Evolutionary conservation across 2,888 invertebrate genomes (phyloP).

Genomic region (Noctua janthina): DNA sequence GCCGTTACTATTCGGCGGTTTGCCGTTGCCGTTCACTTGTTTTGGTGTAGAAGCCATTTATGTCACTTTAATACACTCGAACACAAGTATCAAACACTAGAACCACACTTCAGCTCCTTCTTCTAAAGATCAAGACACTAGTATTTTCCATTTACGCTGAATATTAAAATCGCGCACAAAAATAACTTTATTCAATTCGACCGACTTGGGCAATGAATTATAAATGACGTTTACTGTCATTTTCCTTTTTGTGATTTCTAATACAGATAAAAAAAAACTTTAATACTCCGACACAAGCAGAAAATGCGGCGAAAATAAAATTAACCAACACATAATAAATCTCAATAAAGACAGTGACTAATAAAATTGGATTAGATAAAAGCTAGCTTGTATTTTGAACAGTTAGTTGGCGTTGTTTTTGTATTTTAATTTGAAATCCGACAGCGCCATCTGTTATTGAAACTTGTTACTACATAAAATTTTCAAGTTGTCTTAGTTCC

Average conservation of each 20-base stretch:
- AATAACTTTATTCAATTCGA: constrained; percentile 61
- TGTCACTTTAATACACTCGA: constrained; percentile 63
- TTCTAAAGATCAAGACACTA: constrained; percentile 60
- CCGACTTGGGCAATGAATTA: constrained; percentile 69
- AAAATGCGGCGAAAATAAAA: background rate
- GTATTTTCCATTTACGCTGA: constrained; percentile 68
- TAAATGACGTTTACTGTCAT: constrained; percentile 68
- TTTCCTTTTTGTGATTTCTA: constrained; percentile 51
- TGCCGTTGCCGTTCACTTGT: constrained; percentile 86
- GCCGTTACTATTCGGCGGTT: constrained; percentile 81
- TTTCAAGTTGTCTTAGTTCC: background rate
- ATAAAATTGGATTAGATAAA: background rate
- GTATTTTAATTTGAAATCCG: background rate
- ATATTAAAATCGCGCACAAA: constrained; percentile 63
- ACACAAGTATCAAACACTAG: constrained; percentile 49
- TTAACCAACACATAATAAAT: too few relatives aligned
- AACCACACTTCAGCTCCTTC: constrained; percentile 59
- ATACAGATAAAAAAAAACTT: constrained; percentile 21
- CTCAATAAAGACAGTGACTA: background rate
- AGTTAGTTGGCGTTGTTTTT: fast-evolving
- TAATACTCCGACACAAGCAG: constrained; percentile 7
- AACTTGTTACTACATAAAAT: background rate
- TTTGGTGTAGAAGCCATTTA: constrained; percentile 87
- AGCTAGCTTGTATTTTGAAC: too few relatives aligned
- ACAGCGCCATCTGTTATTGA: constrained; percentile 18